Evolutionary conservation across 2,113 vertebrate genomes (phyloP).

Genomic region (Malurus elegans): DNA sequence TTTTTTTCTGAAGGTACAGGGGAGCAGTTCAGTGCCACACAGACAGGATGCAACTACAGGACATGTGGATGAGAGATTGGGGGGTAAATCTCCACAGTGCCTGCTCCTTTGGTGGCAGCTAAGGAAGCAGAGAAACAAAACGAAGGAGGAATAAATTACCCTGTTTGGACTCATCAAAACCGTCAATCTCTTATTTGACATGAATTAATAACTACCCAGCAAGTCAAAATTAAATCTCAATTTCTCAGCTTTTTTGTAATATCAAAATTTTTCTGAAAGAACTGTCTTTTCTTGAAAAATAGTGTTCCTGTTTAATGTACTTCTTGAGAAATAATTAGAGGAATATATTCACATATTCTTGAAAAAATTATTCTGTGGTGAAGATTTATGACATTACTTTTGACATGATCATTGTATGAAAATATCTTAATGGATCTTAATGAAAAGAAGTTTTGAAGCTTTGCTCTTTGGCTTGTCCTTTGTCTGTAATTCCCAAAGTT

Average conservation of each 20-base stretch:
- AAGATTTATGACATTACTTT: not conserved
- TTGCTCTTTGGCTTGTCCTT: not conserved
- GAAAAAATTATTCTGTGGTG: not conserved
- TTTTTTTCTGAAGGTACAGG: not conserved
- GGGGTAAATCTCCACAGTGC: not conserved
- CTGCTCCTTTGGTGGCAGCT: not conserved
- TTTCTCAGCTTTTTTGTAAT: not conserved
- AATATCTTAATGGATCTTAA: not conserved
- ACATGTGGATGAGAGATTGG: rapidly evolving
- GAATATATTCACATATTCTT: not conserved
- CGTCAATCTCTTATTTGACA: not conserved
- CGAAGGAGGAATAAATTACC: not conserved
- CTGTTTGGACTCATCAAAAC: not conserved
- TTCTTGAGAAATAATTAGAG: not conserved
- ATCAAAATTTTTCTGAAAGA: not conserved
- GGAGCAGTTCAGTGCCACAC: rapidly evolving
- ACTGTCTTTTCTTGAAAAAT: not conserved
- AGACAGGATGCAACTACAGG: not conserved
- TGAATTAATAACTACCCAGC: not conserved
- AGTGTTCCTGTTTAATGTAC: not conserved
- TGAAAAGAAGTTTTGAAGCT: not conserved
- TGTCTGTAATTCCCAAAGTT: not conserved
- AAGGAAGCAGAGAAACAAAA: not conserved
- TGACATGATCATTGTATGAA: not conserved
- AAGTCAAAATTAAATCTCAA: not conserved